Percentiles rank a stretch among this genome's conserved stretches.
These are phyloP conservation scores for Sepiola atlantica DNA, from an alignment of 2,888 invertebrate genomes.

Conservation along the genomic window DNA sequence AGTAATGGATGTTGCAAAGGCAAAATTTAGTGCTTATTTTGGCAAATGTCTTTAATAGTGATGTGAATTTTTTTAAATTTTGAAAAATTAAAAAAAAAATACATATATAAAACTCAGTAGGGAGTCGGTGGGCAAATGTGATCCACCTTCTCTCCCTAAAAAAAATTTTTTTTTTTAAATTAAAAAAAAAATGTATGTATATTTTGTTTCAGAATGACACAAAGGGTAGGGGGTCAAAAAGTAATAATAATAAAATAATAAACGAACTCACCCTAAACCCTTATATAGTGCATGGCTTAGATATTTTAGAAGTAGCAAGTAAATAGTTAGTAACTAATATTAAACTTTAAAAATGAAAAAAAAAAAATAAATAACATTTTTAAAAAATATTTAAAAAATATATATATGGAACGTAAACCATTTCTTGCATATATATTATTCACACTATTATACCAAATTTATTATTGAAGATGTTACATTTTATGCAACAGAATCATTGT, in stretches of 20 bases:
- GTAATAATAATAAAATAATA: neutral
- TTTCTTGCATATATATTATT: conserved; percentile 32
- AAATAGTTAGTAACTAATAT: neutral
- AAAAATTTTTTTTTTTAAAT: neutral
- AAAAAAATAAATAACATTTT: neutral
- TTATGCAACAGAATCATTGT: conserved; percentile 32
- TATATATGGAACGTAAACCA: neutral
- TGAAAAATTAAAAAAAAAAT: neutral
- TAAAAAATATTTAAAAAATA: neutral
- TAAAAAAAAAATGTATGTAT: neutral
- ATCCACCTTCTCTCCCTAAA: neutral
- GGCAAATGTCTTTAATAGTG: conserved; percentile 20
- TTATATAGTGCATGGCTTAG: neutral
- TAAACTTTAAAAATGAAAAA: neutral
- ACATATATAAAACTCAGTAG: neutral
- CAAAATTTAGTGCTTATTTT: neutral
- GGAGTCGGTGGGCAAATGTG: neutral
- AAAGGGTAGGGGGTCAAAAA: neutral
- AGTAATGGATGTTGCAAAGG: neutral
- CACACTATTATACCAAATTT: conserved; percentile 16
- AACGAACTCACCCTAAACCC: neutral
- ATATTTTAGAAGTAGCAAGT: neutral
- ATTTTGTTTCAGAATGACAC: neutral
- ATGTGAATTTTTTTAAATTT: neutral
- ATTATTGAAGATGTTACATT: conserved; percentile 19